phyloP scores from a whole-genome alignment of 2,113 vertebrate genomes.

The Phylloscopus trochilus region DNA sequence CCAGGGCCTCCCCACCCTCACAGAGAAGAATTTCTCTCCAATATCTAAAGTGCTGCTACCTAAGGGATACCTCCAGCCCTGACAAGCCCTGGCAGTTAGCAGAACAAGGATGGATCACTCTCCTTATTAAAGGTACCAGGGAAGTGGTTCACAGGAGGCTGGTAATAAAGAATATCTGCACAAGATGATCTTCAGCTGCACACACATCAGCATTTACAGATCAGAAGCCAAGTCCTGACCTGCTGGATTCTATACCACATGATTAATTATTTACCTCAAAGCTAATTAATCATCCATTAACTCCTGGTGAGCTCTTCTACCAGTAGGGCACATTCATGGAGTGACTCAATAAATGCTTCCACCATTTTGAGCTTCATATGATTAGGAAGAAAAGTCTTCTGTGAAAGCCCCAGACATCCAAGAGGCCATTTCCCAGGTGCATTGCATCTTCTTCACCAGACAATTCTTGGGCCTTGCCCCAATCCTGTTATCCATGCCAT shows the following conservation, averaged over 20 bases:
- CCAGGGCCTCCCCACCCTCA: not conserved
- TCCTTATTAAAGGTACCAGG: not conserved
- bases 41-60: not conserved
- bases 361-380: not conserved
- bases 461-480: not conserved
- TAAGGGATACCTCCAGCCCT: not conserved
- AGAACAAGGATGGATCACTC: not conserved
- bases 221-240: not conserved
- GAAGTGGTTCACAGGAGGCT: not conserved
- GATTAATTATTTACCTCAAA: conserved; percentile 47
- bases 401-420: not conserved
- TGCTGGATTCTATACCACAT: not conserved
- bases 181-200: not conserved
- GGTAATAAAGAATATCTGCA: not conserved
- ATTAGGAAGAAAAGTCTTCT: not conserved
- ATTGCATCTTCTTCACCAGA: not conserved
- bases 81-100: not conserved
- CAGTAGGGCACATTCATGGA: not conserved
- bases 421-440: not conserved
- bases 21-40: not conserved
- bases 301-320: not conserved
- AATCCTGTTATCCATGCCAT: not conserved
- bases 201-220: conserved; percentile 17
- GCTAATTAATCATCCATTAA: conserved; percentile 52
- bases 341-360: not conserved